These are phyloP conservation scores for Sarcophilus harrisii DNA, from an alignment of 2,797 vertebrate genomes.

Conservation along the genomic window DNA sequence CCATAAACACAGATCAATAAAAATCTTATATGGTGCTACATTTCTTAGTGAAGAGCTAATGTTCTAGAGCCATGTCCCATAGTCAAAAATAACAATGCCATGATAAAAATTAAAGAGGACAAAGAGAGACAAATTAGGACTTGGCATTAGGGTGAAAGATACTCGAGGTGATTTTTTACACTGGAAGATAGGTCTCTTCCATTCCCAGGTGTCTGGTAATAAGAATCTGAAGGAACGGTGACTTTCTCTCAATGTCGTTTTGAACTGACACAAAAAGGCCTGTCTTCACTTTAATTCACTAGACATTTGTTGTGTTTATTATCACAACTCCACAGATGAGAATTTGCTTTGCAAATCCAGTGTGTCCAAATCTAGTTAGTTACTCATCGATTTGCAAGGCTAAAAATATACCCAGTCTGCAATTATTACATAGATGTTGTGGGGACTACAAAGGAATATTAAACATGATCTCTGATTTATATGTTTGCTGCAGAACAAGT, in stretches of 20 bases:
- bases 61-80: not conserved
- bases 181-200: not conserved
- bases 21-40: not conserved
- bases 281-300: not conserved
- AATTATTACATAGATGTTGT: not conserved
- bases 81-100: not conserved
- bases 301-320: not conserved
- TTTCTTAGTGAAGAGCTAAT: not conserved
- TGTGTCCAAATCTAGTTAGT: not conserved
- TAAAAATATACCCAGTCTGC: not conserved
- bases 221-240: not conserved
- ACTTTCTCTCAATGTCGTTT: not conserved
- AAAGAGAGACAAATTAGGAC: not conserved
- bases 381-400: not conserved
- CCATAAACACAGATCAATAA: not conserved
- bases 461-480: not conserved
- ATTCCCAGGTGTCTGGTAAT: not conserved
- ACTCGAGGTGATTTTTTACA: not conserved
- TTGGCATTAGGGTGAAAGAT: not conserved
- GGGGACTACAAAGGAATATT: not conserved
- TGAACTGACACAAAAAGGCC: not conserved
- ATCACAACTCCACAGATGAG: not conserved
- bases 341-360: not conserved
- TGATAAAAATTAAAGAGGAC: not conserved
- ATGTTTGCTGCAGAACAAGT: not conserved